Conservation (phyloP, 2,888 invertebrate genomes). For the Marasmarcha lunaedactyla region DNA sequence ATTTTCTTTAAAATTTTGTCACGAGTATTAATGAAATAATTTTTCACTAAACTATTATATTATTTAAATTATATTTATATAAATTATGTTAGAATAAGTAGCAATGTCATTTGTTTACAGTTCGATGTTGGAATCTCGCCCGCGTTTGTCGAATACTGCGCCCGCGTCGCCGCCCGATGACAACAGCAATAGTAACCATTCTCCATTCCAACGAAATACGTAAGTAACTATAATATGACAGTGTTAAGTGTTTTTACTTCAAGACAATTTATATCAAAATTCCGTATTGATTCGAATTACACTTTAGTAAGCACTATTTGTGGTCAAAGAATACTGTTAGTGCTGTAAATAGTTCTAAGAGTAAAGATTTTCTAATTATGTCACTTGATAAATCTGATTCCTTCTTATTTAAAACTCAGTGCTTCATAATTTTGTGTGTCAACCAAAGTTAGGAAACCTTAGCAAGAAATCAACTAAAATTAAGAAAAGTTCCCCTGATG, state of each 20-base stretch:
- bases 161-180: constrained; percentile 54
- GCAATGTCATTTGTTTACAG: too few relatives aligned
- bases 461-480: neutral
- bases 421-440: neutral
- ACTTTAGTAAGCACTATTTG: neutral
- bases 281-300: too few relatives aligned
- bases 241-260: too few relatives aligned
- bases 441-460: too few relatives aligned
- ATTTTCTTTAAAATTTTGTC: too few relatives aligned
- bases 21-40: too few relatives aligned
- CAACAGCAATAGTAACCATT: constrained; percentile 23
- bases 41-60: too few relatives aligned
- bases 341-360: neutral
- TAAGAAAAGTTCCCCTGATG: neutral
- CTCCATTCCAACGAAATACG: constrained; percentile 56
- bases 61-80: too few relatives aligned
- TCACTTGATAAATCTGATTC: neutral
- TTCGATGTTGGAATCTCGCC: constrained; percentile 30
- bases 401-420: neutral
- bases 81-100: too few relatives aligned
- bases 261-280: too few relatives aligned
- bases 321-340: neutral
- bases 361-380: neutral
- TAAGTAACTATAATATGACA: constrained; percentile 24
- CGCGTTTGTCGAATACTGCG: constrained; percentile 41